Evolutionary conservation across 2,797 vertebrate genomes (phyloP).

Genomic region (Enteromius viviparus): DNA sequence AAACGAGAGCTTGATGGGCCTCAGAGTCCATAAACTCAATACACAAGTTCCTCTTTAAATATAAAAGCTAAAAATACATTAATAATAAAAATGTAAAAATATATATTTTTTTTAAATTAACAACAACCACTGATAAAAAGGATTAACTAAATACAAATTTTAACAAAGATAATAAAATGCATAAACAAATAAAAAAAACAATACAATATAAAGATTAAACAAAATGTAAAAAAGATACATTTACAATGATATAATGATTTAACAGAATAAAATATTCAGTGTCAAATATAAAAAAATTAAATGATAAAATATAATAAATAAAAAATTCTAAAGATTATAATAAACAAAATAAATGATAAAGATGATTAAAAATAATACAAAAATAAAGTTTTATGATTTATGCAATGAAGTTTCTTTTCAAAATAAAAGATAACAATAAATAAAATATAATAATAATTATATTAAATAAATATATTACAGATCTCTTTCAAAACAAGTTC

Average conservation of each 20-base stretch:
- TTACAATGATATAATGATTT: no score
- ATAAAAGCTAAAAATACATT: neutral
- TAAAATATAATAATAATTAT: neutral
- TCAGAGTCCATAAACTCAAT: conserved; percentile 63
- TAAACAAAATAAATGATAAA: neutral
- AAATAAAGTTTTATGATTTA: neutral
- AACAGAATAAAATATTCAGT: no score
- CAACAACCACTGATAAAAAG: neutral
- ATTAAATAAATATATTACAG: neutral
- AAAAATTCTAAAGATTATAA: neutral
- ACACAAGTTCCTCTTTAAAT: conserved; percentile 2
- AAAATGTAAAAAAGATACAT: no score
- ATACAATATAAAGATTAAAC: no score
- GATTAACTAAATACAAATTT: no score
- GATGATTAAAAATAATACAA: neutral
- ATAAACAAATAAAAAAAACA: no score
- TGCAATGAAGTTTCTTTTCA: neutral
- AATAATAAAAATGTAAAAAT: neutral
- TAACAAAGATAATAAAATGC: no score
- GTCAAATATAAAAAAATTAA: neutral
- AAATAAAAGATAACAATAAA: neutral
- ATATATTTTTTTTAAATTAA: no score
- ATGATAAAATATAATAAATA: neutral
- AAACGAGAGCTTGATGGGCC: conserved; percentile 60
- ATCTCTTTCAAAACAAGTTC: neutral